Conservation (phyloP, 2,888 invertebrate genomes). For the Odontocolon sp. region DNA sequence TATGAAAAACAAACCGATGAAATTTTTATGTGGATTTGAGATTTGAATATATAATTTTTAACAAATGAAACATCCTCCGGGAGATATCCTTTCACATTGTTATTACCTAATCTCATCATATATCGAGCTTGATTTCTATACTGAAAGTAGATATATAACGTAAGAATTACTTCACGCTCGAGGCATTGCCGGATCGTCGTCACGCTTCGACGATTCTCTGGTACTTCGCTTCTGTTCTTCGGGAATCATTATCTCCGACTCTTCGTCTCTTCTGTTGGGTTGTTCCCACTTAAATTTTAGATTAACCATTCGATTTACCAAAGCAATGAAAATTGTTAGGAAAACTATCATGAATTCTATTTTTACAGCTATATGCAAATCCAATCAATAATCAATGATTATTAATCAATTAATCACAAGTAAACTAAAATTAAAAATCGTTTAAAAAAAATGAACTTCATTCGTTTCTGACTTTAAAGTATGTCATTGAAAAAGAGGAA, state of each 20-base stretch:
- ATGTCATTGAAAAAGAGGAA: constrained; percentile 65
- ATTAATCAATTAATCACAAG: too few species aligned
- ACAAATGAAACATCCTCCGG: constrained; percentile 39
- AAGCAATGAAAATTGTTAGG: too few species aligned
- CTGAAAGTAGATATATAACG: constrained; percentile 42
- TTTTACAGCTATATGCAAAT: too few species aligned
- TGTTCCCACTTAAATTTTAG: too few species aligned
- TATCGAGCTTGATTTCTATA: constrained; percentile 35
- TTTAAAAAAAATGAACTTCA: too few species aligned
- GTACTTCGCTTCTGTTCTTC: neutral
- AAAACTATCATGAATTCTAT: too few species aligned
- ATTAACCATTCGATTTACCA: too few species aligned
- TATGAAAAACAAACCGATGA: too few species aligned
- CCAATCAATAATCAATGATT: too few species aligned
- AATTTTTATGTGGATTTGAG: too few species aligned
- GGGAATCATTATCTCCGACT: neutral
- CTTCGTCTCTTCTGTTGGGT: neutral
- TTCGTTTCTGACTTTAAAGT: constrained; percentile 43
- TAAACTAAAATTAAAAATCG: too few species aligned
- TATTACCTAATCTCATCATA: constrained; percentile 32
- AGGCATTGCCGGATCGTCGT: constrained; percentile 36
- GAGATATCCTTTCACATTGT: constrained; percentile 38
- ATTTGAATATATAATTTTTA: too few species aligned
- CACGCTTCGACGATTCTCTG: constrained; percentile 35
- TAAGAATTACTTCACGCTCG: constrained; percentile 51